A percentile compares a stretch with the other conserved stretches of the same genome.
Conservation (phyloP, 2,888 invertebrate genomes). For the Villa cingulata region DNA sequence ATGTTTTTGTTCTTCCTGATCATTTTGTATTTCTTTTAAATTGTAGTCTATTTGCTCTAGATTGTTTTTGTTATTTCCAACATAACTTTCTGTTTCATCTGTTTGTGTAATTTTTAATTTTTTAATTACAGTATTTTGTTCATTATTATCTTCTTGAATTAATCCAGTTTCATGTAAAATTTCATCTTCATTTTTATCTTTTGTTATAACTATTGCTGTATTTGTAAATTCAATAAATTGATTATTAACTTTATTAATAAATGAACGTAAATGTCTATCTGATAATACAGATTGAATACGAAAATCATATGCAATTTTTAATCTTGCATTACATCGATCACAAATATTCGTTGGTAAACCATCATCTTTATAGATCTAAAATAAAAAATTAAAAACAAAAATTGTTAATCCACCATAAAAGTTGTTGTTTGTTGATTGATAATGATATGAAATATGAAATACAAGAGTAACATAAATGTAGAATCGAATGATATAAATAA, state of each 20-base stretch:
- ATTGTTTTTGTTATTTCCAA: slow-evolving; percentile 9
- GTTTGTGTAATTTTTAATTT: slow-evolving; percentile 5
- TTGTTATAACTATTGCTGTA: slow-evolving; percentile 1
- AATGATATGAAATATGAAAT: too few relatives aligned
- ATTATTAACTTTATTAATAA: slow-evolving; percentile 21
- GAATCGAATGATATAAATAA: too few relatives aligned
- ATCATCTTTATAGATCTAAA: slow-evolving; percentile 21
- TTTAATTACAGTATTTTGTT: too few relatives aligned
- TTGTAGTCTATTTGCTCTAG: slow-evolving; percentile 9
- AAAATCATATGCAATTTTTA: slow-evolving; percentile 24
- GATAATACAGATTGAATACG: slow-evolving; percentile 21
- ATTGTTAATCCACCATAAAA: too few relatives aligned
- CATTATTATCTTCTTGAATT: too few relatives aligned
- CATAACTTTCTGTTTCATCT: too few relatives aligned
- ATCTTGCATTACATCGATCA: slow-evolving; percentile 19
- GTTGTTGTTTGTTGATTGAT: too few relatives aligned
- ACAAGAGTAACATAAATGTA: too few relatives aligned
- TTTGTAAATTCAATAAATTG: slow-evolving; percentile 24
- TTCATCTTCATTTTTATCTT: not conserved
- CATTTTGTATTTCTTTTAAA: not conserved
- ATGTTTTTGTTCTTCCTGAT: not conserved
- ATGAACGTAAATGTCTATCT: slow-evolving; percentile 22
- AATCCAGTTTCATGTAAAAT: not conserved
- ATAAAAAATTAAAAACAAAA: too few relatives aligned
- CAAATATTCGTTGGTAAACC: slow-evolving; percentile 24